These are phyloP conservation scores for Macaca mulatta DNA, from an alignment of 2,113 vertebrate genomes.

Conservation along the genomic window DNA sequence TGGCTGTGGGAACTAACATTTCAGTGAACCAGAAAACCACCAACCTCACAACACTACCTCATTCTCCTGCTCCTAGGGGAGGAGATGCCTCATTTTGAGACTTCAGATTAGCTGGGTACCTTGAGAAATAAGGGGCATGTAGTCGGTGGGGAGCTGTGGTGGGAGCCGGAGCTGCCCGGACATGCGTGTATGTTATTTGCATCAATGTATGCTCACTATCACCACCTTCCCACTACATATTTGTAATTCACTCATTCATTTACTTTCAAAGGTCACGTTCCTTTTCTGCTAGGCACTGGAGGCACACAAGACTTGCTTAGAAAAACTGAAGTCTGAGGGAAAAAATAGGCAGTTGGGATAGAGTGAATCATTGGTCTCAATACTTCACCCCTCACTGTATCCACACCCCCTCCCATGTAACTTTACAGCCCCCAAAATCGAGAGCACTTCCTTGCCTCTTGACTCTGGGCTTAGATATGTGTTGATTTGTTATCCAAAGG, in stretches of 20 bases:
- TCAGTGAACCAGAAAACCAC: not conserved
- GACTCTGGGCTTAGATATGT: not conserved
- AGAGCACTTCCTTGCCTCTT: not conserved
- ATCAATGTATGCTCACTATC: not conserved
- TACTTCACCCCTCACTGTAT: not conserved
- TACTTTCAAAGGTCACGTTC: not conserved
- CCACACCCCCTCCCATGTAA: not conserved
- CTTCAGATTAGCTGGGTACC: not conserved
- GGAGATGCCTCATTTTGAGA: not conserved
- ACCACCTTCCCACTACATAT: too few relatives aligned
- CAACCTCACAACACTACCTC: not conserved
- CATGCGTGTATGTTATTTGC: fast-evolving
- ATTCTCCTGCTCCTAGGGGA: not conserved
- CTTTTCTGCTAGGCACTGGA: not conserved
- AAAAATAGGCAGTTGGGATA: too few relatives aligned
- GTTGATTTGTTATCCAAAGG: not conserved
- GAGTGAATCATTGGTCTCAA: not conserved
- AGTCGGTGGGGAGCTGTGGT: not conserved
- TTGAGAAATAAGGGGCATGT: not conserved
- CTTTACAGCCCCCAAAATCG: not conserved
- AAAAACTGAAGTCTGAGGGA: not conserved
- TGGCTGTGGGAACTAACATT: not conserved
- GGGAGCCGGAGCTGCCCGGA: too few relatives aligned
- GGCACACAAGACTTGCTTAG: not conserved
- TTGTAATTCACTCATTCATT: not conserved